Evolutionary conservation across 1,140 invertebrate genomes (phyloP).

Genomic region (Agraylea sexmaculata): DNA sequence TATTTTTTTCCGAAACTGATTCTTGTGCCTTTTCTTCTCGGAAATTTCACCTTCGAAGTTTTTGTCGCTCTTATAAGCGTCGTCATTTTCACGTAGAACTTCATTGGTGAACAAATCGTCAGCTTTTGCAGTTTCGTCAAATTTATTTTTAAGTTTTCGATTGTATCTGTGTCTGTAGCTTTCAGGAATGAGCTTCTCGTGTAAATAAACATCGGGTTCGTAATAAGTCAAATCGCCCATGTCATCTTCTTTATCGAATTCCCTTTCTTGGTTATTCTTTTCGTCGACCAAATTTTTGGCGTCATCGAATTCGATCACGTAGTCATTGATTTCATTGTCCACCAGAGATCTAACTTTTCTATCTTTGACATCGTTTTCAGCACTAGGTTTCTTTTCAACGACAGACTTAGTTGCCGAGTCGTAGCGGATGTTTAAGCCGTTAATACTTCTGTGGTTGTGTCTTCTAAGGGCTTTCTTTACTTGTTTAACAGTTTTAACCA

Average conservation of each 20-base stretch:
- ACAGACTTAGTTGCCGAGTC: conserved; percentile 16
- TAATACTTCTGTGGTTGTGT: conserved; percentile 19
- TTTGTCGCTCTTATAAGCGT: too few relatives aligned
- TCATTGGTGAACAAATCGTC: too few relatives aligned
- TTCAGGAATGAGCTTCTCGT: conserved; percentile 7
- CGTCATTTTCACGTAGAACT: too few relatives aligned
- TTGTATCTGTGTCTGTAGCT: conserved; percentile 12
- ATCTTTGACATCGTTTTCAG: not conserved
- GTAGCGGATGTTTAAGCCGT: conserved; percentile 18
- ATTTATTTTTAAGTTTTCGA: too few relatives aligned
- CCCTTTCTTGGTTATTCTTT: conserved; percentile 6
- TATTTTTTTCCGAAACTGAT: too few relatives aligned
- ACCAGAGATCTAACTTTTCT: conserved; percentile 2
- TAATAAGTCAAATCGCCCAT: conserved; percentile 20
- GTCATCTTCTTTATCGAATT: conserved; percentile 18
- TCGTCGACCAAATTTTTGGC: not conserved
- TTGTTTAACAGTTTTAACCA: conserved; percentile 12
- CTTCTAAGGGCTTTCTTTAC: conserved; percentile 14
- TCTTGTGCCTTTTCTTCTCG: too few relatives aligned
- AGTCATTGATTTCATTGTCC: conserved; percentile 7
- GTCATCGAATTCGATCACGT: conserved; percentile 11
- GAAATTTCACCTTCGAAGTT: too few relatives aligned
- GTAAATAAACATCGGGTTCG: conserved; percentile 12
- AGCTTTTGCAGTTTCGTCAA: too few relatives aligned
- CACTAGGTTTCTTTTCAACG: conserved; percentile 14